Conservation (phyloP, 1,140 invertebrate species). For the Pseudachorutes palmiensis region DNA sequence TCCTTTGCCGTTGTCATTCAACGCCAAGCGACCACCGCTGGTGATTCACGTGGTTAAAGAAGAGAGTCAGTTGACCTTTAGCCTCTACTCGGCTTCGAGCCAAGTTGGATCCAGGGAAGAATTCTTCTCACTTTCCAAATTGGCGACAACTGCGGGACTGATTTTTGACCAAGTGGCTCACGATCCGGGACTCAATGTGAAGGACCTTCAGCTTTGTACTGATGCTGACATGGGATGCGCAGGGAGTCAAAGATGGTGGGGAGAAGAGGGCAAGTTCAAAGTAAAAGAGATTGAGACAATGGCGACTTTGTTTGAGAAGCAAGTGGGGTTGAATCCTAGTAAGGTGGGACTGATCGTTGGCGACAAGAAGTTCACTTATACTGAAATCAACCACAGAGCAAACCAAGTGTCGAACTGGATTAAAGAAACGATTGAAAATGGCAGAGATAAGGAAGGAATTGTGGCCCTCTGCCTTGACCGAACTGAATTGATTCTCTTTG, state of each 20-base stretch:
- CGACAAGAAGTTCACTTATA: background rate
- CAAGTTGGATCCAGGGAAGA: background rate
- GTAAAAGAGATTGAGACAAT: background rate
- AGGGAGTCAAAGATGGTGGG: background rate
- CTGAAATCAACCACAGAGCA: conserved; percentile 1
- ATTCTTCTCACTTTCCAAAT: background rate
- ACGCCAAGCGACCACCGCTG: background rate
- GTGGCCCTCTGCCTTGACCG: background rate
- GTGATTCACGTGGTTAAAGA: background rate
- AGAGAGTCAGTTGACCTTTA: background rate
- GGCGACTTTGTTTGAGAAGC: background rate
- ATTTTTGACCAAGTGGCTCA: background rate
- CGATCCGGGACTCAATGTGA: too few species aligned
- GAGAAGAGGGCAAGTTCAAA: background rate
- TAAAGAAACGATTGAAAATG: background rate
- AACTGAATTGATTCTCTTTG: background rate
- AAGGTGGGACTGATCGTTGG: background rate
- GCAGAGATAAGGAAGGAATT: background rate
- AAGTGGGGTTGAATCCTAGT: background rate
- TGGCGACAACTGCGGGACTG: background rate
- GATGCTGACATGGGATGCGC: background rate
- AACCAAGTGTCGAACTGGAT: conserved; percentile 11
- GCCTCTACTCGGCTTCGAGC: background rate
- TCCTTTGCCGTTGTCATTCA: background rate
- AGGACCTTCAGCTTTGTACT: too few species aligned